Percentiles rank a stretch among this genome's conserved stretches.
Conservation (phyloP, 2,797 vertebrate genomes). For the Salmo trutta region DNA sequence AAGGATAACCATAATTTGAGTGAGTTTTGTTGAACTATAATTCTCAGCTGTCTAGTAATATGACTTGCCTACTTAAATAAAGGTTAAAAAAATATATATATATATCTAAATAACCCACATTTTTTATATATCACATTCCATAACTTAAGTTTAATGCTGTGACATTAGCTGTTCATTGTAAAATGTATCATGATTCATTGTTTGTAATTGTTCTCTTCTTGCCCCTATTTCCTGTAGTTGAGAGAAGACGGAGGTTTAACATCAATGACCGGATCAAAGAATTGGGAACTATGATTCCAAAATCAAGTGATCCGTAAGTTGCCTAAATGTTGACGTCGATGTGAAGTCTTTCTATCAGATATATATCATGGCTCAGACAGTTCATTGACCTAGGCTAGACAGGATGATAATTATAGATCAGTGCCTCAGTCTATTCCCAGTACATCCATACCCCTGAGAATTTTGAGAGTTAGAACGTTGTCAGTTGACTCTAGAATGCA, state of each 20-base stretch:
- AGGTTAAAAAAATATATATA: no score
- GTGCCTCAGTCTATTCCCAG: not conserved
- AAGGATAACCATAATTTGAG: slow-evolving; percentile 99
- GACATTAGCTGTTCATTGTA: not conserved
- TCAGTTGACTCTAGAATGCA: not conserved
- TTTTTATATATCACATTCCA: not conserved
- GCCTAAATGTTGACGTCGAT: not conserved
- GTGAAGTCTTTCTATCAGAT: not conserved
- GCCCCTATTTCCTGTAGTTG: slow-evolving; percentile 77
- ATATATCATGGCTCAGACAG: not conserved
- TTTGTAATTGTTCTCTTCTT: slow-evolving; percentile 41
- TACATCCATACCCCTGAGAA: not conserved
- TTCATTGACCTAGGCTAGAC: not conserved
- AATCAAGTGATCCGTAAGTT: slow-evolving; percentile 98
- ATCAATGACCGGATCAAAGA: slow-evolving; percentile 99
- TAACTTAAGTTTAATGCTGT: not conserved
- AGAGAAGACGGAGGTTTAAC: slow-evolving; percentile 95
- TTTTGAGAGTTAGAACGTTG: not conserved
- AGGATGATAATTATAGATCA: not conserved
- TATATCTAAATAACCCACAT: no score
- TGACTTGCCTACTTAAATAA: not conserved
- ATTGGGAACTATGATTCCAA: slow-evolving; percentile 96
- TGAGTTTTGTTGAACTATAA: slow-evolving; percentile 69
- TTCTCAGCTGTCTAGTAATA: not conserved
- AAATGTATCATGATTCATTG: not conserved